Percentiles rank a stretch among this genome's conserved stretches.
phyloP scores from a whole-genome alignment of 2,113 vertebrate species.

The Sarotherodon lohbergeri region DNA sequence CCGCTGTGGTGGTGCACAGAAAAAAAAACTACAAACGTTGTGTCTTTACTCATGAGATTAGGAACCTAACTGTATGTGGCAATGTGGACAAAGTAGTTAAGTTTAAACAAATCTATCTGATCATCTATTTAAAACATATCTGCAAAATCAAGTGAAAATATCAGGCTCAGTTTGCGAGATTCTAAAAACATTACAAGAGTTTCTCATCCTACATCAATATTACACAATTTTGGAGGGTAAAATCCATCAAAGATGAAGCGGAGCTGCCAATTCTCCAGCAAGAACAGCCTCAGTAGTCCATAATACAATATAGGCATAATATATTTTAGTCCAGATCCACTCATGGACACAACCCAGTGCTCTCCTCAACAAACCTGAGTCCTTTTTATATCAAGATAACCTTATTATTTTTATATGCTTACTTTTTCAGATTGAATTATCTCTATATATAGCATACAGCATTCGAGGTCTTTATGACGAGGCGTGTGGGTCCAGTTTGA shows the following conservation, averaged over 20 bases:
- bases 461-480: not conserved
- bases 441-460: not conserved
- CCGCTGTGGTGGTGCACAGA: not conserved
- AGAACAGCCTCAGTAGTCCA: not conserved
- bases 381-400: not conserved
- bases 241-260: slow-evolving; percentile 29
- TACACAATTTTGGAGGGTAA: slow-evolving; percentile 9
- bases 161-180: not conserved
- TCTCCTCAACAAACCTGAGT: not conserved
- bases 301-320: slow-evolving; percentile 33
- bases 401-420: not conserved
- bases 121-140: not conserved
- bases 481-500: not conserved
- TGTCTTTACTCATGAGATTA: not conserved
- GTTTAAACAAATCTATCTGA: not conserved
- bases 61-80: not conserved
- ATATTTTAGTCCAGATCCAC: slow-evolving; percentile 1
- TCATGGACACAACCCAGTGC: not conserved
- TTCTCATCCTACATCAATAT: slow-evolving; percentile 3
- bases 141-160: not conserved
- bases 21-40: not conserved
- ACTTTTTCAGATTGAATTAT: not conserved
- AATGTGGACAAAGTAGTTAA: not conserved
- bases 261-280: slow-evolving; percentile 14
- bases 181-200: not conserved